Conservation (phyloP, 2,797 vertebrate genomes). For the Merluccius polli region DNA sequence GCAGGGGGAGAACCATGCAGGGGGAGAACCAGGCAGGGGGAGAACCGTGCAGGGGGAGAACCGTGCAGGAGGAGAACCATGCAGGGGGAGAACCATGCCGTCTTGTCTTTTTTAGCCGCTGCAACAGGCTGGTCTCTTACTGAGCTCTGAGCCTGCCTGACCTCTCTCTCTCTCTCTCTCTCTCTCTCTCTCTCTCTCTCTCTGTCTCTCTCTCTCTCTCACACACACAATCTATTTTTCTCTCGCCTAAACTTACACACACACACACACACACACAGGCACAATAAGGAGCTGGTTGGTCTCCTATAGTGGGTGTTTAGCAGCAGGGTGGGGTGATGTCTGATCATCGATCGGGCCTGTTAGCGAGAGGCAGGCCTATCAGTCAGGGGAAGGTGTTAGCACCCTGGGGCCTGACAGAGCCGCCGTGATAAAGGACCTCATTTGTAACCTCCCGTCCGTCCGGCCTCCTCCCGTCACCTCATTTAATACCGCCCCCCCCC, state of each 20-base stretch:
- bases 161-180: not conserved
- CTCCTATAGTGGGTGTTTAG: not conserved
- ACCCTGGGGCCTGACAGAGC: conserved; percentile 36
- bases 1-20: too few relatives aligned
- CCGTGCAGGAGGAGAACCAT: too few relatives aligned
- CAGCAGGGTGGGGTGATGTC: conserved; percentile 38
- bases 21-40: too few relatives aligned
- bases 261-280: not conserved
- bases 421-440: conserved; percentile 34
- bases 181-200: not conserved
- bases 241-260: not conserved
- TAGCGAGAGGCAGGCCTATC: conserved; percentile 49
- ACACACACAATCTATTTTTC: not conserved
- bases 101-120: not conserved
- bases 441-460: conserved; percentile 33
- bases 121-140: not conserved
- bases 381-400: conserved; percentile 48
- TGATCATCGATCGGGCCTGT: conserved; percentile 63
- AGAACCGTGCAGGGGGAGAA: too few relatives aligned
- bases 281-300: not conserved
- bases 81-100: too few relatives aligned
- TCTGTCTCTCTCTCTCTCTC: not conserved
- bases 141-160: not conserved
- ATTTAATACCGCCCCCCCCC: not conserved
- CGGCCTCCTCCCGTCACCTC: conserved; percentile 1